phyloP scores from a whole-genome alignment of 2,113 vertebrate genomes.

The Caretta caretta region DNA sequence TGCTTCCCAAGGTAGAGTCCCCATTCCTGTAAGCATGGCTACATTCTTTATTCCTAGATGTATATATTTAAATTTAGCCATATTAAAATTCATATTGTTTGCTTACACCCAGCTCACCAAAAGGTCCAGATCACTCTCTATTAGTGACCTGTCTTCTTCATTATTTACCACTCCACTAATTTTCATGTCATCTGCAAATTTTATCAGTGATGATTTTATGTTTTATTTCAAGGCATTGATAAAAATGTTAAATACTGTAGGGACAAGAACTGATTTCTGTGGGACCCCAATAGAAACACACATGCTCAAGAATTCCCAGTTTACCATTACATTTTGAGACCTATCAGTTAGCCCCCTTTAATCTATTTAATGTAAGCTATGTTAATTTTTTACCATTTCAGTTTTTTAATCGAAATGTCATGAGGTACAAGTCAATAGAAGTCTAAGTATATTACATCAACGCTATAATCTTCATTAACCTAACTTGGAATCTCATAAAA shows the following conservation, averaged over 20 bases:
- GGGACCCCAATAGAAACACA: background rate
- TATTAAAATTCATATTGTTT: background rate
- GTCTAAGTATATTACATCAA: background rate
- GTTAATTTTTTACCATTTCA: background rate
- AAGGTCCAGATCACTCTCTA: background rate
- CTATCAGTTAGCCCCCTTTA: background rate
- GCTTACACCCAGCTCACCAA: background rate
- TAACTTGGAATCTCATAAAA: background rate
- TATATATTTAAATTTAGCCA: background rate
- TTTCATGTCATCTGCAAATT: background rate
- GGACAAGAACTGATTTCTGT: background rate
- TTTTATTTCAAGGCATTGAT: background rate
- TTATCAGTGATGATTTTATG: background rate
- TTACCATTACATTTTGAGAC: background rate
- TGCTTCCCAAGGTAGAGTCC: no score
- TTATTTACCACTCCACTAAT: background rate
- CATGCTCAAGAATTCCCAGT: background rate
- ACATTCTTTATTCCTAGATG: no score
- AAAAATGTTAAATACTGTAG: background rate
- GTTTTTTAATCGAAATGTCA: background rate
- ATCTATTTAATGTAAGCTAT: background rate
- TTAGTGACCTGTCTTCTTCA: background rate
- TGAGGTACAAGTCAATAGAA: background rate
- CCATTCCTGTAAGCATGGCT: no score
- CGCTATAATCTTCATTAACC: background rate